phyloP scores from a whole-genome alignment of 2,888 invertebrate genomes.

The Tiliacea aurago region DNA sequence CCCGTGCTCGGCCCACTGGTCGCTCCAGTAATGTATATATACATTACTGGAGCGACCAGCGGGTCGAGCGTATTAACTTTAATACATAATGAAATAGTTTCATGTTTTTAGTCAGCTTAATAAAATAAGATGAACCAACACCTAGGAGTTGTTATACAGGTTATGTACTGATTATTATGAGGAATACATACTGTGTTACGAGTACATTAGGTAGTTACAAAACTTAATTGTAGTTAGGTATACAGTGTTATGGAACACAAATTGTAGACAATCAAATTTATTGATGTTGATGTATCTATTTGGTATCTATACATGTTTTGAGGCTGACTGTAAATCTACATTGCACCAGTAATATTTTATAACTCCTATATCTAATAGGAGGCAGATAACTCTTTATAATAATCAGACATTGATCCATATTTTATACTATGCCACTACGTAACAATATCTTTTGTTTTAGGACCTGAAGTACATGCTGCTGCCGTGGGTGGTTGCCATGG shows the following conservation, averaged over 20 bases:
- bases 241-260: not conserved
- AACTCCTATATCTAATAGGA: not conserved
- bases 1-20: no score
- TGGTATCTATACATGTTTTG: not conserved
- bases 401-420: not conserved
- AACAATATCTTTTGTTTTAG: conserved; percentile 86
- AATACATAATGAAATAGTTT: no score
- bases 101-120: not conserved
- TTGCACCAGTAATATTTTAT: not conserved
- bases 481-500: conserved; percentile 94
- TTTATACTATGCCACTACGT: not conserved
- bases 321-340: no score
- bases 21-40: no score
- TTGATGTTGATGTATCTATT: not conserved
- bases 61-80: no score
- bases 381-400: not conserved
- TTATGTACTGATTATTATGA: not conserved
- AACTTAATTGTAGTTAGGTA: not conserved
- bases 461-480: conserved; percentile 93
- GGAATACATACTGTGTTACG: not conserved
- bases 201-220: not conserved
- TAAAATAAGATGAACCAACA: not conserved
- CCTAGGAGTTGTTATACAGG: not conserved
- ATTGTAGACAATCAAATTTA: not conserved
- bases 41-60: no score